Percentiles rank a stretch among this genome's conserved stretches.
Conservation (phyloP, 2,888 invertebrate species). For the Dynastes hyllus region DNA sequence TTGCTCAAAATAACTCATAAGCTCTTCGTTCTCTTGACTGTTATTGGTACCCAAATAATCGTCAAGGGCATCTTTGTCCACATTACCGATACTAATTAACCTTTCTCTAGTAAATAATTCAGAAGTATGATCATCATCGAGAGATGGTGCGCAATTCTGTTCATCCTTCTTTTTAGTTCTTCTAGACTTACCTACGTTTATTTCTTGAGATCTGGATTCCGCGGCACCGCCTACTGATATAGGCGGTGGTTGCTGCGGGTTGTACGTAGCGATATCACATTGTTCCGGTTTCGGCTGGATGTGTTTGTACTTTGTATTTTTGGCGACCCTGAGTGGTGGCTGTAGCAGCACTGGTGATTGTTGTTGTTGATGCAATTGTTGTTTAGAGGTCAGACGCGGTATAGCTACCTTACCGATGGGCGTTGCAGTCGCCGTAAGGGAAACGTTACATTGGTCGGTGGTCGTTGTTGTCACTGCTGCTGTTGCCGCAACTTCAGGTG, state of each 20-base stretch:
- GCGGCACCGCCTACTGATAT: slow-evolving; percentile 57
- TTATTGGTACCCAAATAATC: slow-evolving; percentile 86
- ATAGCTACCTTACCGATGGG: slow-evolving; percentile 64
- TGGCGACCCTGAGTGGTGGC: slow-evolving; percentile 57
- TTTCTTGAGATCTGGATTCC: slow-evolving; percentile 68
- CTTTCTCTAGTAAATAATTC: slow-evolving; percentile 73
- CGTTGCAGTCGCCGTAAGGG: slow-evolving; percentile 22
- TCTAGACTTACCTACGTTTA: slow-evolving; percentile 57
- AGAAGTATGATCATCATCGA: slow-evolving; percentile 55
- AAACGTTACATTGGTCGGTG: slow-evolving; percentile 16
- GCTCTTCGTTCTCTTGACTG: slow-evolving; percentile 87
- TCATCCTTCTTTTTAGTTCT: slow-evolving; percentile 54
- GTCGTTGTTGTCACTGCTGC: slow-evolving; percentile 17
- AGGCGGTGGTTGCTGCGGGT: slow-evolving; percentile 61
- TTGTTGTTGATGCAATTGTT: slow-evolving; percentile 54
- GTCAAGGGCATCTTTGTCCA: slow-evolving; percentile 86
- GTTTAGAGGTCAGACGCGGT: slow-evolving; percentile 62
- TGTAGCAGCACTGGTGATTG: slow-evolving; percentile 56
- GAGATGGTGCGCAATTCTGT: slow-evolving; percentile 46
- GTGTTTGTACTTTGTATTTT: slow-evolving; percentile 71
- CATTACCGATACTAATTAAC: slow-evolving; percentile 83
- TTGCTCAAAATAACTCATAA: slow-evolving; percentile 87
- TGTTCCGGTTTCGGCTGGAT: slow-evolving; percentile 72
- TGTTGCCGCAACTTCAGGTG: slow-evolving; percentile 28
- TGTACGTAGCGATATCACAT: slow-evolving; percentile 70